Conservation (phyloP, 2,113 vertebrate species). For the Oryzias javanicus region DNA sequence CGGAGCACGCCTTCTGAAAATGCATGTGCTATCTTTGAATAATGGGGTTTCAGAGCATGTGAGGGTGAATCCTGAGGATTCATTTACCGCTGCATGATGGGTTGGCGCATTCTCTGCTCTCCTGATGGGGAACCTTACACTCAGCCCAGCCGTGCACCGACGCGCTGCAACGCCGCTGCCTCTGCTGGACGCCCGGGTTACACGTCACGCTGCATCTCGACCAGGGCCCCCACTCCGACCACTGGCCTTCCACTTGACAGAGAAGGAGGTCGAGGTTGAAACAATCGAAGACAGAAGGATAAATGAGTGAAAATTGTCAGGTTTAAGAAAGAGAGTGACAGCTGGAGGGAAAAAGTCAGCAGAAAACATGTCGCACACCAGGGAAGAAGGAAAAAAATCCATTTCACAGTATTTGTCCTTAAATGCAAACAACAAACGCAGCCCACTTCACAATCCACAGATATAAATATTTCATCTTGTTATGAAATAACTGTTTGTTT, state of each 20-base stretch:
- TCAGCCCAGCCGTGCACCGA: slow-evolving; percentile 89
- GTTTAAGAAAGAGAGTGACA: neutral
- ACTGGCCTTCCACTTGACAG: slow-evolving; percentile 92
- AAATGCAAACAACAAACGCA: slow-evolving; percentile 36
- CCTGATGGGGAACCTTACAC: slow-evolving; percentile 87
- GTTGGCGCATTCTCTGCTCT: slow-evolving; percentile 88
- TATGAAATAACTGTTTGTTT: slow-evolving; percentile 21
- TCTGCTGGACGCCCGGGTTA: slow-evolving; percentile 88
- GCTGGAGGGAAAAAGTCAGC: slow-evolving; percentile 18
- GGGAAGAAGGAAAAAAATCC: slow-evolving; percentile 9
- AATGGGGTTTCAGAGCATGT: slow-evolving; percentile 22
- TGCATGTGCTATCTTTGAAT: slow-evolving; percentile 39
- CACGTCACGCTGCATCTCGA: slow-evolving; percentile 90
- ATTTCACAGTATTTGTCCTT: slow-evolving; percentile 23
- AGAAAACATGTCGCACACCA: slow-evolving; percentile 3
- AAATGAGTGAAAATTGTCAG: neutral
- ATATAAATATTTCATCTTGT: slow-evolving; percentile 40
- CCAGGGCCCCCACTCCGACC: slow-evolving; percentile 95
- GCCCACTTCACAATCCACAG: slow-evolving; percentile 7
- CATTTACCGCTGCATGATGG: slow-evolving; percentile 84
- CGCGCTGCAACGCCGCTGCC: slow-evolving; percentile 89
- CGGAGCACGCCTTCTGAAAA: slow-evolving; percentile 29
- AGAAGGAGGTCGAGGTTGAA: slow-evolving; percentile 27
- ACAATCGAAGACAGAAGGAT: slow-evolving; percentile 25
- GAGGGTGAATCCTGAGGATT: slow-evolving; percentile 26